These are phyloP conservation scores for Crenichthys baileyi DNA, from an alignment of 2,797 vertebrate species.

Conservation along the genomic window DNA sequence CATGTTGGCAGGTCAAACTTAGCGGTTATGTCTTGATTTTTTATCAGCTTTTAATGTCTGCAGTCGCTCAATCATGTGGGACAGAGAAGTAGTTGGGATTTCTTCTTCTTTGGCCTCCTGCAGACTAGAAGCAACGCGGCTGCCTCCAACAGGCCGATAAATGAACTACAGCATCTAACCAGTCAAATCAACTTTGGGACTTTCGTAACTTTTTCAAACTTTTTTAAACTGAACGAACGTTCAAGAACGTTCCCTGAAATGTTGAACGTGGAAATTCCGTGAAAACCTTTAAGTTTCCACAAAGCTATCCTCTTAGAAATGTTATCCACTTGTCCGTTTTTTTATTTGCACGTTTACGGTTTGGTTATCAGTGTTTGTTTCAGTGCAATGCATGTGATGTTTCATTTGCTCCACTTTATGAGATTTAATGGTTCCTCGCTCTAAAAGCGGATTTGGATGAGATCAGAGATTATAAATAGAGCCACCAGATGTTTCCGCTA, in stretches of 20 bases:
- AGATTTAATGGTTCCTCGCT: not conserved
- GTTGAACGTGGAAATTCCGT: not conserved
- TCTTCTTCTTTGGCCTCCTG: not conserved
- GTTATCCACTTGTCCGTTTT: not conserved
- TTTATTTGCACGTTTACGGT: not conserved
- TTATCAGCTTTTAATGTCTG: not conserved
- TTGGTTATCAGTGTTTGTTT: not conserved
- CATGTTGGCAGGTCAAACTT: constrained; percentile 9
- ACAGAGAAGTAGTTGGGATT: too few relatives aligned
- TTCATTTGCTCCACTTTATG: not conserved
- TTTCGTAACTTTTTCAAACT: not conserved
- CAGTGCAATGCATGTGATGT: not conserved
- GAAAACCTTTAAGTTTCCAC: not conserved
- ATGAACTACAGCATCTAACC: not conserved
- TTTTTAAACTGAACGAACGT: not conserved
- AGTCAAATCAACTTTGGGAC: not conserved
- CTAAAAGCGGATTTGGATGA: constrained; percentile 50
- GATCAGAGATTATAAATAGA: constrained; percentile 63
- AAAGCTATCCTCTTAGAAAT: not conserved
- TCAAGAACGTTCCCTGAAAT: not conserved
- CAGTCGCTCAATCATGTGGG: not conserved
- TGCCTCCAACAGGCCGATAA: not conserved
- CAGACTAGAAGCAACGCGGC: not conserved
- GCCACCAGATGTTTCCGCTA: constrained; percentile 51
- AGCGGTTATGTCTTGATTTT: not conserved